These are phyloP conservation scores for Rousettus leschenaultii DNA, from an alignment of 2,113 vertebrate species.

Conservation along the genomic window DNA sequence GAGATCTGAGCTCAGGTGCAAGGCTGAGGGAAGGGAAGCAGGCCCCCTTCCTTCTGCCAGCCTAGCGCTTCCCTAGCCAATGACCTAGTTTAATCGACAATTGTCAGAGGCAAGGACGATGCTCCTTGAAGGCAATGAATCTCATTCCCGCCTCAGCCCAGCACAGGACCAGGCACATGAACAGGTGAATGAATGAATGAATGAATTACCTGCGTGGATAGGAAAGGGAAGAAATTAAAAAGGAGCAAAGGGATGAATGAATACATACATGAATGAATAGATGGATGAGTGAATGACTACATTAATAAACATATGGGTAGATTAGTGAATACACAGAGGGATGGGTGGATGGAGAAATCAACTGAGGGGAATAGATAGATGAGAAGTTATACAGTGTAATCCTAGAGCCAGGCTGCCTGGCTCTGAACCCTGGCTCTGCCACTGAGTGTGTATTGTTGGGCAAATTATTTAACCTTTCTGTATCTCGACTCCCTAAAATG, in stretches of 20 bases:
- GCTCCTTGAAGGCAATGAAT: neutral
- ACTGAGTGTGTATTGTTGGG: neutral
- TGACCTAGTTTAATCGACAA: neutral
- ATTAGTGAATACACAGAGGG: neutral
- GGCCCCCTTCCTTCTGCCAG: neutral
- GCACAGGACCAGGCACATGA: neutral
- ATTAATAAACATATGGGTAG: neutral
- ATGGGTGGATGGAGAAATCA: neutral
- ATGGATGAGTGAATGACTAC: neutral
- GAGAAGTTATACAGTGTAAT: too few species aligned
- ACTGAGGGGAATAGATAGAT: neutral
- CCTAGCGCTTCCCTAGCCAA: neutral
- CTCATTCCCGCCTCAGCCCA: neutral
- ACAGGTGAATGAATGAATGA: conserved; percentile 40
- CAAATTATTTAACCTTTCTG: neutral
- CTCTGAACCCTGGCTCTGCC: neutral
- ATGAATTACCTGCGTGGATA: neutral
- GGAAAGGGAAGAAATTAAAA: neutral
- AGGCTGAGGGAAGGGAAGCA: neutral
- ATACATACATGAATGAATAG: neutral
- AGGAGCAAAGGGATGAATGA: conserved; percentile 35
- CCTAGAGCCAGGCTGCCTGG: neutral
- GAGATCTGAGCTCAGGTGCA: neutral
- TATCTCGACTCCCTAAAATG: neutral
- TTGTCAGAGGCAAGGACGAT: neutral